Evolutionary conservation across 2,888 invertebrate genomes (phyloP), one percentile per base, ranked within the genome.

Genomic region (Galeopsomyia nigrocyanea): DNA sequence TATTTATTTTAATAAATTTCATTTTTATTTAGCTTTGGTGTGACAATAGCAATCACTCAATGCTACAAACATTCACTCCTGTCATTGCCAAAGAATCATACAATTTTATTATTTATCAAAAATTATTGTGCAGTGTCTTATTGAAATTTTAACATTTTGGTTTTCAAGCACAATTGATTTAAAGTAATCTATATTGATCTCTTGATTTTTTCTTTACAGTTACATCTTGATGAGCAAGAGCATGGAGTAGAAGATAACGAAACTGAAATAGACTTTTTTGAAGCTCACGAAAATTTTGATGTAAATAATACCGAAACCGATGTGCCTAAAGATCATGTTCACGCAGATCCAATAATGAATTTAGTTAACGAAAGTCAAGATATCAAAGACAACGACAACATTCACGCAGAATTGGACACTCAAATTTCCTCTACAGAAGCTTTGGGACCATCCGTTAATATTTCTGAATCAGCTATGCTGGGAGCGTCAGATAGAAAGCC

Each of bases 191-290:
- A 47, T 60, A 26, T 50, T 53, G 16, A 51, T 51, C 51, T 49
- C 51, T 60, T 31, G 16, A 26, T 16, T 19, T 53, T 57, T 47
- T 76, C 75, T 78, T 82, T 82, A 65, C 87, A 95, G 95, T 87
- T 95, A 75, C 92, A 94, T 87, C 87, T 95, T 87, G 93, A 94
- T 58, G 89, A 90, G 19, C 56, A 68, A 50, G 17, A 3, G 2
- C 19, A 60, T 53, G 87, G 89, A 19, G 86, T 86, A 63, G 92
- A 92, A 79, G 88, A 89, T 76, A 85, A 84, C 55, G 91, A 92
- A 82, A 90, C 90, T 77, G 95, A 96, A 88, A 91, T 93, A 78
- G 98, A 98, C 88, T 98, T 98, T 89, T 98, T 98, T 88, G 92
- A 93, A 72, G 94, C 95, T 87, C 93, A 92, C 89, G 92, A 90